Evolutionary conservation across 2,113 vertebrate genomes (phyloP).

Genomic region (Psephotus haematonotus): DNA sequence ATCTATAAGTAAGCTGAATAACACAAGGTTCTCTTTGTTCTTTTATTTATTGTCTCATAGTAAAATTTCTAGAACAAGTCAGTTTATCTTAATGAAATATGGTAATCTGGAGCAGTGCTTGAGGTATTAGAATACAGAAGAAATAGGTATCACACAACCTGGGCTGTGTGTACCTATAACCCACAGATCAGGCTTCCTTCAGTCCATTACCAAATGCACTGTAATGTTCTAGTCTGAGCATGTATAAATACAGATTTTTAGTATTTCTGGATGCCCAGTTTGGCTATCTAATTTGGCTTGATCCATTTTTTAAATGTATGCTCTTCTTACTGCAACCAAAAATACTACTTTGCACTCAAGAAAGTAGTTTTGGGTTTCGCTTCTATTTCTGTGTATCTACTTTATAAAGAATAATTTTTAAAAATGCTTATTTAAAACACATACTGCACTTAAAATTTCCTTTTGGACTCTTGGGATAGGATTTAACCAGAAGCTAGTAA

Average conservation of each 20-base stretch:
- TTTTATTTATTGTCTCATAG: slow-evolving; percentile 31
- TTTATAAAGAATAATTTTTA: not conserved
- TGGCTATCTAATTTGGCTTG: not conserved
- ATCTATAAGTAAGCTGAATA: not conserved
- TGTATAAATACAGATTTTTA: not conserved
- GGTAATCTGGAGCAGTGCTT: not conserved
- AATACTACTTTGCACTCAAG: not conserved
- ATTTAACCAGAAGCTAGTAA: not conserved
- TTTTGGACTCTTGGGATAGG: not conserved
- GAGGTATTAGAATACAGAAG: not conserved
- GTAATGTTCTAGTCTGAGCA: not conserved
- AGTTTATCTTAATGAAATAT: slow-evolving; percentile 15
- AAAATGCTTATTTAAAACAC: not conserved
- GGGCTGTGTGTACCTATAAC: not conserved
- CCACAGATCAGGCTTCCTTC: not conserved
- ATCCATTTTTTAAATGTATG: not conserved
- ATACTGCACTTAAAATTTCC: not conserved
- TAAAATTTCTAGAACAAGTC: slow-evolving; percentile 43
- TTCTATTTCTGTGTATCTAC: not conserved
- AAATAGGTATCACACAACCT: not conserved
- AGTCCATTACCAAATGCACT: not conserved
- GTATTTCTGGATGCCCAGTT: not conserved
- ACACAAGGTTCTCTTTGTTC: not conserved
- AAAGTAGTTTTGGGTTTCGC: not conserved
- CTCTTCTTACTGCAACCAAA: not conserved